These are phyloP conservation scores for Rhinoderma darwinii DNA, from an alignment of 2,113 vertebrate species.

Conservation along the genomic window DNA sequence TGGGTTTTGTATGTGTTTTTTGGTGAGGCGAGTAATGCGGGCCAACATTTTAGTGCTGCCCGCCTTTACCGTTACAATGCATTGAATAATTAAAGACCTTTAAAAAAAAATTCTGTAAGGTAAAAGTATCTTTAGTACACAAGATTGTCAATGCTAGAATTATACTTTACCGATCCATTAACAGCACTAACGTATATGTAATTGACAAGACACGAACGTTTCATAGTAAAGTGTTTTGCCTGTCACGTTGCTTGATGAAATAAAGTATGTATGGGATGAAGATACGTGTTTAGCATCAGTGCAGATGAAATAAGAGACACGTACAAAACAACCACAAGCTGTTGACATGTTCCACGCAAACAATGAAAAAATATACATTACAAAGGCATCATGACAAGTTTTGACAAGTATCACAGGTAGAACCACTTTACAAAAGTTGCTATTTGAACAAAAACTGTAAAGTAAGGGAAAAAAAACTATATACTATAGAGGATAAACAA, in stretches of 20 bases:
- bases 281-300: slow-evolving; percentile 40
- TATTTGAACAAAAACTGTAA: slow-evolving; percentile 14
- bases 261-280: slow-evolving; percentile 7
- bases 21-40: too few relatives aligned
- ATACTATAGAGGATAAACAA: slow-evolving; percentile 60
- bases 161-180: slow-evolving; percentile 2
- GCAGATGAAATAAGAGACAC: neutral
- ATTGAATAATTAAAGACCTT: too few relatives aligned
- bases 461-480: slow-evolving; percentile 13
- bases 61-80: too few relatives aligned
- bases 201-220: slow-evolving; percentile 2
- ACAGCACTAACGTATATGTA: neutral
- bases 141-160: neutral
- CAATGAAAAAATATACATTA: slow-evolving; percentile 25
- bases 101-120: too few relatives aligned
- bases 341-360: slow-evolving; percentile 17
- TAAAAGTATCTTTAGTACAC: too few relatives aligned
- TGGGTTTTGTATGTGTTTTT: too few relatives aligned
- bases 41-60: too few relatives aligned
- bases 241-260: slow-evolving; percentile 30
- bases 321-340: slow-evolving; percentile 27
- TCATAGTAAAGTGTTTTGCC: slow-evolving; percentile 7
- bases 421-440: neutral
- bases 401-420: slow-evolving; percentile 27
- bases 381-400: slow-evolving; percentile 35